phyloP scores from a whole-genome alignment of 2,113 vertebrate genomes.

The Crotalus viridis region DNA sequence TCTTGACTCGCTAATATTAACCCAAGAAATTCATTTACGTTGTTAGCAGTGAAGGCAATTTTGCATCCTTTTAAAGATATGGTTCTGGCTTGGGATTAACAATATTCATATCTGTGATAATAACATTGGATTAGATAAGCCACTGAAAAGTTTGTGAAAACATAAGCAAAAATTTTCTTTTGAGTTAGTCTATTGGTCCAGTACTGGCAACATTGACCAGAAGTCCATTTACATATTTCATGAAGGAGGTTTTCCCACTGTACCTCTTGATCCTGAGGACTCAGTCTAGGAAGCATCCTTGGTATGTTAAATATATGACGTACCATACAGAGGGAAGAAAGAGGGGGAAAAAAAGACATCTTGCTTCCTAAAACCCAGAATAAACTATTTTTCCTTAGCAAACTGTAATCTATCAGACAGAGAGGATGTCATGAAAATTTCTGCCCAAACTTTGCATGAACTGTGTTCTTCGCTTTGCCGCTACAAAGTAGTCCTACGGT shows the following conservation, averaged over 20 bases:
- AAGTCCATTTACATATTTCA: background rate
- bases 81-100: background rate
- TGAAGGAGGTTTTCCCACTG: background rate
- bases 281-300: background rate
- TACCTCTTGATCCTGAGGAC: background rate
- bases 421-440: background rate
- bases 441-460: background rate
- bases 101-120: background rate
- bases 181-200: background rate
- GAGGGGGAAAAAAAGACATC: background rate
- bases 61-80: background rate
- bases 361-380: background rate
- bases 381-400: background rate
- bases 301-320: background rate
- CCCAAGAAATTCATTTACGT: no score
- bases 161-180: background rate
- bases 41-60: background rate
- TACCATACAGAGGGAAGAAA: background rate
- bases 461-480: background rate
- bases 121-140: background rate
- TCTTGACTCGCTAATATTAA: background rate
- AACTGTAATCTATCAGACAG: background rate
- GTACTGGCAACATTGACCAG: background rate
- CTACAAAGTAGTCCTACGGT: background rate
- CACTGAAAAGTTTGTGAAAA: background rate